Evolutionary conservation across 2,113 vertebrate genomes (phyloP), one percentile per base, ranked within the genome.

Genomic region (Phoxinus phoxinus): DNA sequence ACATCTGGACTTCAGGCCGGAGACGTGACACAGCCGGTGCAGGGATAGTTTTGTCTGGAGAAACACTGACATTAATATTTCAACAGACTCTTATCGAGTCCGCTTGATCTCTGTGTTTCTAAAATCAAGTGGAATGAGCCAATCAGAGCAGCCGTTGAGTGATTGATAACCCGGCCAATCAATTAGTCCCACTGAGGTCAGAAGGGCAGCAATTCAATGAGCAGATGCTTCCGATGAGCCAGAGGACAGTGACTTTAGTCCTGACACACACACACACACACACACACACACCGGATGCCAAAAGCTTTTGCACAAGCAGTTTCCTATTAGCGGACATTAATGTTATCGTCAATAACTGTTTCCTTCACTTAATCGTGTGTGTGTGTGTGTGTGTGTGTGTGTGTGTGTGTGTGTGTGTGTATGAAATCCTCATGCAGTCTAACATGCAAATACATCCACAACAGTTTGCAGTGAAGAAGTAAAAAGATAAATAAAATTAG

Each of bases 151-250:
- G 82, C 32, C 15, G 75, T 25, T 75, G 51, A 53, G 82, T 48
- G 74, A 77, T 85, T 72, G 87, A 85, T 85, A 46, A 71, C 69
- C 46, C 37, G 44, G 87, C 48, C 53, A 86, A 86, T 88, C 87
- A 77, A 71, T 89, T 85, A 78, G 69, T 30, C 73, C 13, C 51
- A 37, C 82, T n/a, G 76, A 86, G 85, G 78, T 82, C 78, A 73
- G 65, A 72, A 59, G 72, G 41, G 25, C 53, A 69, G 73, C 59
- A 44, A 82, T 76, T 48, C 84, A 83, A 53, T 61, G 73, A 79
- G 84, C 37, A 65, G 80, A 86, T 72, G 84, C 84, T 67, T 30
- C 41, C n/a, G 53, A 85, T 67, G 75, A 86, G 56, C 9, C 5
- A 30, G 23, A 32, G 48, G 25, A 44, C 72, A 21, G 17, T 17